A percentile compares a stretch with the other conserved stretches of the same genome.
These are phyloP conservation scores for Pocillopora grandis DNA, from an alignment of 92 coral and sea anemone species.

Conservation along the genomic window DNA sequence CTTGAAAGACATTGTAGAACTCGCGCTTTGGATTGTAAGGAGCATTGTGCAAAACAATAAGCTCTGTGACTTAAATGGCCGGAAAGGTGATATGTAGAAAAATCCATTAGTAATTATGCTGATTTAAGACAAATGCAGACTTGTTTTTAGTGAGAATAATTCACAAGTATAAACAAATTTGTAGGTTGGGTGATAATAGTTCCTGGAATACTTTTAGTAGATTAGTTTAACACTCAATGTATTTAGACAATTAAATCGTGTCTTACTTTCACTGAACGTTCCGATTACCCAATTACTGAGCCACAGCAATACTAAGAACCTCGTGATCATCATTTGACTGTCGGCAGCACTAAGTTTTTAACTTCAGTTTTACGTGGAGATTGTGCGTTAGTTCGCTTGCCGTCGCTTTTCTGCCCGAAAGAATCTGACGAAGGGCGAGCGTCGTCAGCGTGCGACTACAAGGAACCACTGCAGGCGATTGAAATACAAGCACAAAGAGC, in stretches of 20 bases:
- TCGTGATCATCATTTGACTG: not conserved
- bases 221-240: not conserved
- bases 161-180: too few species aligned
- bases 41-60: slow-evolving; percentile 25
- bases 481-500: slow-evolving; percentile 12
- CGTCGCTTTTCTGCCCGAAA: slow-evolving; percentile 1
- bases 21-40: not conserved
- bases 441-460: not conserved
- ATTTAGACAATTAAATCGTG: not conserved
- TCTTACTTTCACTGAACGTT: slow-evolving; percentile 15
- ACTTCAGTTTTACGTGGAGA: not conserved
- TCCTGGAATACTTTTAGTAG: too few species aligned
- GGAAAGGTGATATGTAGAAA: not conserved
- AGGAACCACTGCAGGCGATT: not conserved
- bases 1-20: not conserved
- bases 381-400: not conserved
- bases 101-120: not conserved
- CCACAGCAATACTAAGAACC: not conserved
- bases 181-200: too few species aligned
- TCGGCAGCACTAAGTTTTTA: not conserved
- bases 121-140: not conserved
- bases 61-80: not conserved
- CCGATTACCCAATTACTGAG: slow-evolving; percentile 4
- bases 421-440: not conserved
- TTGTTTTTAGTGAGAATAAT: too few species aligned